Evolutionary conservation across 2,113 vertebrate genomes (phyloP).

Genomic region (Phycodurus eques): DNA sequence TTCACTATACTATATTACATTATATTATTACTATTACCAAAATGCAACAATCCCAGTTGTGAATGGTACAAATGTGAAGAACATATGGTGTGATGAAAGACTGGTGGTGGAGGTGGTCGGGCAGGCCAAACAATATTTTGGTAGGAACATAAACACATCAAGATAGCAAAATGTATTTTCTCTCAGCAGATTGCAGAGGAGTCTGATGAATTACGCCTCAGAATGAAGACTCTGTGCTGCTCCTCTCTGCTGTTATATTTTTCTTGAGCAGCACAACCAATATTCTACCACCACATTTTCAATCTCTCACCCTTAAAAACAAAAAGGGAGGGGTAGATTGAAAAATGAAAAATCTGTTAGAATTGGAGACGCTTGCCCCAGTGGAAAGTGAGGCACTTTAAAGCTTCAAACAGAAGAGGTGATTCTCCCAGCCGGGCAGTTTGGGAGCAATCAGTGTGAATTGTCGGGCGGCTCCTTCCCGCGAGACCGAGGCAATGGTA

Average conservation of each 20-base stretch:
- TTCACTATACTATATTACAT: background rate
- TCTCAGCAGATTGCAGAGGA: constrained; percentile 21
- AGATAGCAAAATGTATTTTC: constrained; percentile 17
- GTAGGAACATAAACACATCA: constrained; percentile 9
- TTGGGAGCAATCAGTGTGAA: constrained; percentile 70
- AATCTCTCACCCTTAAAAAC: constrained; percentile 32
- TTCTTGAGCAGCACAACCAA: constrained; percentile 32
- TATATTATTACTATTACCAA: background rate
- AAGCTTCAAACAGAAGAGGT: constrained; percentile 57
- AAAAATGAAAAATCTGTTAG: constrained; percentile 41
- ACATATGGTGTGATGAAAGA: constrained; percentile 15
- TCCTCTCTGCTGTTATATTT: constrained; percentile 30
- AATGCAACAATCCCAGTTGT: constrained; percentile 4
- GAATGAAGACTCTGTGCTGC: constrained; percentile 10
- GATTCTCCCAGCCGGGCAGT: constrained; percentile 66
- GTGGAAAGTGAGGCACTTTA: constrained; percentile 62
- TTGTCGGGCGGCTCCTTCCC: constrained; percentile 51
- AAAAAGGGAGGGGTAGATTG: background rate
- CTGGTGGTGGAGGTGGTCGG: background rate
- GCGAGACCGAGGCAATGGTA: constrained; percentile 33
- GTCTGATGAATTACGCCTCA: constrained; percentile 37
- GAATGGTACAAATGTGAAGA: constrained; percentile 10
- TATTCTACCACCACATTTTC: constrained; percentile 30
- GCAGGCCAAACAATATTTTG: constrained; percentile 11
- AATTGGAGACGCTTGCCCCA: constrained; percentile 49